Conservation (phyloP, 92 coral and sea anemone genomes). For the Nematostella vectensis region DNA sequence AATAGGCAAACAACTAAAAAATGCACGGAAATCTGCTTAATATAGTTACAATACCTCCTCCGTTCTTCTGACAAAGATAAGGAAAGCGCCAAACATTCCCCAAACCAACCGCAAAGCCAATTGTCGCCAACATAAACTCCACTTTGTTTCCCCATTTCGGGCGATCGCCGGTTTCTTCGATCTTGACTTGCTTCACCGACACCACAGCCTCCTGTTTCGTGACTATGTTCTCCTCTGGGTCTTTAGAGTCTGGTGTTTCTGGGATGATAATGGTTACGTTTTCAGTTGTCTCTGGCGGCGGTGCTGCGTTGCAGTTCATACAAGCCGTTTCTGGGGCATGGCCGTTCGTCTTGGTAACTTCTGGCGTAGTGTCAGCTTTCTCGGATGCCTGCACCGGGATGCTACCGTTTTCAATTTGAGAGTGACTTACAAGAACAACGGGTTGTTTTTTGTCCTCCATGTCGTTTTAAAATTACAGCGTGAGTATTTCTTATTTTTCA, state of each 20-base stretch:
- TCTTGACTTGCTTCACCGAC: background rate
- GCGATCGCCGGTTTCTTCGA: conserved; percentile 18
- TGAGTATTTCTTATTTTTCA: too few relatives aligned
- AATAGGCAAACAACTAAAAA: too few relatives aligned
- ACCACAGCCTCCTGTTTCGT: conserved; percentile 21
- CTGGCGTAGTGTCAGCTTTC: background rate
- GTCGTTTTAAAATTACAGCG: background rate
- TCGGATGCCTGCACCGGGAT: background rate
- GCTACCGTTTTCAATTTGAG: background rate
- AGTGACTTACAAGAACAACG: background rate
- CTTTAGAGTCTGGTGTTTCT: background rate
- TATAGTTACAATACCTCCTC: conserved; percentile 94
- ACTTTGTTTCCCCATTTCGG: conserved; percentile 68
- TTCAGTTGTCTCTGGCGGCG: too few relatives aligned
- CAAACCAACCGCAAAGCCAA: conserved; percentile 89
- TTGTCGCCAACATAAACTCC: conserved; percentile 64
- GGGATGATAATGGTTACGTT: conserved; percentile 7
- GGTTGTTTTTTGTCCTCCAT: background rate
- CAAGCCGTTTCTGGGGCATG: too few relatives aligned
- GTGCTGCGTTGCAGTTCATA: too few relatives aligned
- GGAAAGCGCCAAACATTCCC: conserved; percentile 95
- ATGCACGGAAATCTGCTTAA: too few relatives aligned
- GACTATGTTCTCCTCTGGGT: conserved; percentile 20
- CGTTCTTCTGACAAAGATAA: conserved; percentile 78
- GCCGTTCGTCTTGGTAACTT: too few relatives aligned